Percentiles rank a stretch among this genome's conserved stretches.
Conservation (phyloP, 2,888 invertebrate species). For the Leptinotarsa peninsularis region DNA sequence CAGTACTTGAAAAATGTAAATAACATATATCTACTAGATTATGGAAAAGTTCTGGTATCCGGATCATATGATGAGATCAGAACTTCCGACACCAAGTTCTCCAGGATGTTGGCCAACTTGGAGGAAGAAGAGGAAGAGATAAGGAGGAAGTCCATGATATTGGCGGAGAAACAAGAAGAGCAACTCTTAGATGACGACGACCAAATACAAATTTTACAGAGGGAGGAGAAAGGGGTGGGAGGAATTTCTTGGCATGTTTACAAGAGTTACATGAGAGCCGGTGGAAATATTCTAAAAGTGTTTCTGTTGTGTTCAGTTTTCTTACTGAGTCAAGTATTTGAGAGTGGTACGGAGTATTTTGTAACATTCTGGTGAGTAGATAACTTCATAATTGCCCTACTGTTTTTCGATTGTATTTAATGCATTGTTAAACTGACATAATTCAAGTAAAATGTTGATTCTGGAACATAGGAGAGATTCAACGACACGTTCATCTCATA, state of each 20-base stretch:
- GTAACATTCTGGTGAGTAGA: conserved; percentile 77
- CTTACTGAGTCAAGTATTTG: conserved; percentile 63
- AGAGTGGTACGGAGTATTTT: conserved; percentile 84
- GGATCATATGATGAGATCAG: conserved; percentile 71
- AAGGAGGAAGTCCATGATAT: conserved; percentile 62
- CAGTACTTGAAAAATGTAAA: conserved; percentile 73
- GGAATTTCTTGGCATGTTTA: conserved; percentile 64
- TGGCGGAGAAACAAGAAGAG: conserved; percentile 30
- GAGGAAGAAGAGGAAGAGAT: conserved; percentile 51
- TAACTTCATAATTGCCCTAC: too few species aligned
- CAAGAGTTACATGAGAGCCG: conserved; percentile 65
- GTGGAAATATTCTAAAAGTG: conserved; percentile 71
- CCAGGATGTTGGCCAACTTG: conserved; percentile 62
- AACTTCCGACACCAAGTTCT: conserved; percentile 79
- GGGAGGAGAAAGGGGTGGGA: conserved; percentile 74
- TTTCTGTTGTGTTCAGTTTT: conserved; percentile 68
- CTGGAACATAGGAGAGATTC: too few species aligned
- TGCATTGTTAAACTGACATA: too few species aligned
- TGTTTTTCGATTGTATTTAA: neutral
- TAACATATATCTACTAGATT: conserved; percentile 70
- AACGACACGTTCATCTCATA: too few species aligned
- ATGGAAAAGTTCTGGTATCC: conserved; percentile 64
- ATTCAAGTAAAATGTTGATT: too few species aligned
- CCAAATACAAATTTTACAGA: conserved; percentile 57
- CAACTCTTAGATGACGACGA: conserved; percentile 15